Evolutionary conservation across 2,888 invertebrate species (phyloP).

Genomic region (Scelioninae gen. 1): DNA sequence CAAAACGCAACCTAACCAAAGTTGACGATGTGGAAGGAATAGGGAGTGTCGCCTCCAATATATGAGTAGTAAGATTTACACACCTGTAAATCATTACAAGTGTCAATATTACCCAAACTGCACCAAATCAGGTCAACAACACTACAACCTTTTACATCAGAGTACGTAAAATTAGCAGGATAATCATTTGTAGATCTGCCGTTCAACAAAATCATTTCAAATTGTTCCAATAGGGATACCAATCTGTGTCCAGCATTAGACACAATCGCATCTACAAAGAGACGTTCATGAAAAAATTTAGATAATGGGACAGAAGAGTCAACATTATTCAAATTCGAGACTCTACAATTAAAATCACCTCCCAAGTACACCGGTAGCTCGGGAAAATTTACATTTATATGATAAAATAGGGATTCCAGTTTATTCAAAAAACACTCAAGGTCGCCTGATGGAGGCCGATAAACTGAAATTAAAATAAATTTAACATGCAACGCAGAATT

Average conservation of each 20-base stretch:
- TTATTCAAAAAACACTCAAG: neutral
- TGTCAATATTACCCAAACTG: neutral
- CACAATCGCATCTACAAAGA: neutral
- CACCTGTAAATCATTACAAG: neutral
- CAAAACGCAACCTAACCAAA: neutral
- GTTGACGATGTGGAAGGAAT: neutral
- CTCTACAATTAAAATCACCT: neutral
- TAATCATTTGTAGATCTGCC: neutral
- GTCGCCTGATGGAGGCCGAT: neutral
- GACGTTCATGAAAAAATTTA: neutral
- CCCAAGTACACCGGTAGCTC: neutral
- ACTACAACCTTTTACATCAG: neutral
- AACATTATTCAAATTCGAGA: neutral
- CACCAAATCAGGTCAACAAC: neutral
- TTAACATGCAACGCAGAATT: neutral
- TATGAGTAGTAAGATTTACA: too few species aligned
- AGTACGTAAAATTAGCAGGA: neutral
- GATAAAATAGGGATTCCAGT: neutral
- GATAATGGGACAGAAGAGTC: neutral
- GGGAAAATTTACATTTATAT: neutral
- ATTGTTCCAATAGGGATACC: neutral
- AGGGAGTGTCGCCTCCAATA: neutral
- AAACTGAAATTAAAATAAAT: neutral
- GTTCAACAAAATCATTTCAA: constrained; percentile 4
- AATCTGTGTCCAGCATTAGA: neutral